Evolutionary conservation across 1,140 invertebrate genomes (phyloP).

Genomic region (Aphaenogaster rudis): DNA sequence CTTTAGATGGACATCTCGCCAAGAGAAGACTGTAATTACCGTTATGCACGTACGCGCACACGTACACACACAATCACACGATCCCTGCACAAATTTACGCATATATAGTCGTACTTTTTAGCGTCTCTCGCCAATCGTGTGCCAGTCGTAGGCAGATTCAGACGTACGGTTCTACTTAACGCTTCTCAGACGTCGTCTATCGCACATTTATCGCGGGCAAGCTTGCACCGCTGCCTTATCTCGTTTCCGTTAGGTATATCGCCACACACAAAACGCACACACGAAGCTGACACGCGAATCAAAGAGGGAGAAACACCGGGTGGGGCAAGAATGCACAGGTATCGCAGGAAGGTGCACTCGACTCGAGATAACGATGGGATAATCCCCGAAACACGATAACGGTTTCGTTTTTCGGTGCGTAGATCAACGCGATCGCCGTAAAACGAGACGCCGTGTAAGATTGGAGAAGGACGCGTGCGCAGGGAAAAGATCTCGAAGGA

Average conservation of each 20-base stretch:
- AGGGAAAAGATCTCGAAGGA: not conserved
- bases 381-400: not conserved
- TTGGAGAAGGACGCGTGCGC: not conserved
- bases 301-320: not conserved
- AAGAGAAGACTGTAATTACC: constrained; percentile 41
- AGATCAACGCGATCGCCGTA: not conserved
- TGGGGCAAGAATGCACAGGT: not conserved
- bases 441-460: not conserved
- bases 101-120: constrained; percentile 41
- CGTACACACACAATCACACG: constrained; percentile 74
- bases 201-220: constrained; percentile 59
- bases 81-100: constrained; percentile 58
- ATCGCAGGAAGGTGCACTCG: not conserved
- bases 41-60: constrained; percentile 73
- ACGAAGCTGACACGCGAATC: not conserved
- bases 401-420: not conserved
- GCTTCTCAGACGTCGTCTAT: constrained; percentile 54
- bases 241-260: constrained; percentile 45
- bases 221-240: constrained; percentile 68
- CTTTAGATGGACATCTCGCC: constrained; percentile 36
- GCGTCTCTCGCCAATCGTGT: constrained; percentile 41
- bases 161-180: constrained; percentile 46
- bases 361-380: constrained; percentile 6
- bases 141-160: not conserved
- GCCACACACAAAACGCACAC: constrained; percentile 27